A percentile compares a stretch with the other conserved stretches of the same genome.
These are phyloP conservation scores for Leucopsar rothschildi DNA, from an alignment of 2,113 vertebrate species.

Conservation along the genomic window DNA sequence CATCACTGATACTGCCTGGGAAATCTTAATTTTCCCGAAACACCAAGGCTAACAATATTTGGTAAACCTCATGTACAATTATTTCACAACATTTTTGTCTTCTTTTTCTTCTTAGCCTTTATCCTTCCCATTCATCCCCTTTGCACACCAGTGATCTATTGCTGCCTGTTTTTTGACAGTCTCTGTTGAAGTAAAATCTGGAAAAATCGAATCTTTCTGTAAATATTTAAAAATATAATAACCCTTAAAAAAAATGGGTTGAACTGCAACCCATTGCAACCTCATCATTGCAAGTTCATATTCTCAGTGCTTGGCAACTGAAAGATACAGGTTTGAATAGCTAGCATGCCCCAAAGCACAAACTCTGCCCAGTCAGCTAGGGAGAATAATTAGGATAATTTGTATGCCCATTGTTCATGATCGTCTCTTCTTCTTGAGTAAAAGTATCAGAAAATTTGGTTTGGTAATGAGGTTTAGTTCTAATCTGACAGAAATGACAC, in stretches of 20 bases:
- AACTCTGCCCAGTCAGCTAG: not conserved
- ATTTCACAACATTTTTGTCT: not conserved
- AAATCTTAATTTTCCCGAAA: not conserved
- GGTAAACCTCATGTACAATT: not conserved
- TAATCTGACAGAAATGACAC: not conserved
- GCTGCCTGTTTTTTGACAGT: not conserved
- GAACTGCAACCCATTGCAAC: not conserved
- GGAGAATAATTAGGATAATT: not conserved
- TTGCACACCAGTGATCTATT: not conserved
- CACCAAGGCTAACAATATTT: not conserved
- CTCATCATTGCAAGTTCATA: not conserved
- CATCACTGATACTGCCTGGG: not conserved
- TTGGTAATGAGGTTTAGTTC: not conserved
- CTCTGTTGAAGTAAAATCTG: not conserved
- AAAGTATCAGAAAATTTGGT: not conserved
- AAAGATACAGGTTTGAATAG: not conserved
- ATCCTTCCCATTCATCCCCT: not conserved
- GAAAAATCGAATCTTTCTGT: not conserved
- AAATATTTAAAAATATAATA: not conserved
- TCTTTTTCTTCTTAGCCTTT: not conserved
- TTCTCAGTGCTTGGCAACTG: not conserved
- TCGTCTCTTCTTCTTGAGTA: not conserved
- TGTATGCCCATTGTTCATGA: not conserved
- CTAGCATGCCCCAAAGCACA: not conserved
- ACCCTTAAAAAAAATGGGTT: not conserved